These are phyloP conservation scores for Neopipo cinnamomea DNA, from an alignment of 2,113 vertebrate species.

Conservation along the genomic window DNA sequence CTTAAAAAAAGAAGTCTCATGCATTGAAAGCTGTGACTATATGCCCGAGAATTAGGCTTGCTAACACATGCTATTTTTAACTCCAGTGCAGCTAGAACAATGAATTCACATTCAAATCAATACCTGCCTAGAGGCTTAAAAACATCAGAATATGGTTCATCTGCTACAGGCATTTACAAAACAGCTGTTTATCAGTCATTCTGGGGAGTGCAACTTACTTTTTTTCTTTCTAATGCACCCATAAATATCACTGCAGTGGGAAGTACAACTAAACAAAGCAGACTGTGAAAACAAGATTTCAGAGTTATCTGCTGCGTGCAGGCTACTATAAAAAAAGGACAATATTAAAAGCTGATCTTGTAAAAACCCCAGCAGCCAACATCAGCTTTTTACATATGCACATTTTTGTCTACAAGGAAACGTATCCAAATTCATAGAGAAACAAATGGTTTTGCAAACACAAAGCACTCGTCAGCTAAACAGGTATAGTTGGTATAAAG, in stretches of 20 bases:
- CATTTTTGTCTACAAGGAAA: neutral
- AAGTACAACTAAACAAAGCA: conserved; percentile 16
- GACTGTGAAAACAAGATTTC: neutral
- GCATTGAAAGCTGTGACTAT: neutral
- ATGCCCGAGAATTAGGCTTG: neutral
- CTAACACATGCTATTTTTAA: conserved; percentile 53
- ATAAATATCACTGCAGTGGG: conserved; percentile 7
- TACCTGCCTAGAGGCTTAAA: conserved; percentile 37
- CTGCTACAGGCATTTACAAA: neutral
- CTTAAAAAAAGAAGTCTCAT: neutral
- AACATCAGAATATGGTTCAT: conserved; percentile 19
- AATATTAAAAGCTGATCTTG: neutral
- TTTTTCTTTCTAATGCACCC: neutral
- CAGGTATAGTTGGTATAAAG: neutral
- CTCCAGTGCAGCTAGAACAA: conserved; percentile 23
- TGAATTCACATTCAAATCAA: conserved; percentile 53
- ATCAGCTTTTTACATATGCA: neutral
- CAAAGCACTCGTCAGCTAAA: neutral
- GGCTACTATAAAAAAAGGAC: neutral
- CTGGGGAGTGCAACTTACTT: neutral
- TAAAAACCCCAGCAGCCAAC: neutral
- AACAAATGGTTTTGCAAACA: neutral
- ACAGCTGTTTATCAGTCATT: conserved; percentile 17
- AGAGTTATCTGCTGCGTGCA: neutral
- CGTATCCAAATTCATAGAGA: neutral